Conservation (phyloP, 2,113 vertebrate species). For the Gnathonemus echidnorhynchus region DNA sequence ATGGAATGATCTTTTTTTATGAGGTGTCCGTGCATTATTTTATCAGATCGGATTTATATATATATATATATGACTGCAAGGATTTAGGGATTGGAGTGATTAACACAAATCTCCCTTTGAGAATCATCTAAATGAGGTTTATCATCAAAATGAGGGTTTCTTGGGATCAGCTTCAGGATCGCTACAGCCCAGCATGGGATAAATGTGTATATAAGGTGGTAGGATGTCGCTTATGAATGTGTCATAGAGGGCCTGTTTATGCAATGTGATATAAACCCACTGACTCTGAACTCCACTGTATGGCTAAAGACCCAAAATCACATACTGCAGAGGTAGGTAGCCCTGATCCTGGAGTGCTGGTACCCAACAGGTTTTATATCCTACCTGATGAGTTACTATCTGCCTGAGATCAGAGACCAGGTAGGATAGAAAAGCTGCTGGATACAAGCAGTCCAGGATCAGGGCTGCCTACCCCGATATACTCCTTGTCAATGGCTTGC, state of each 20-base stretch:
- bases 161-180: background rate
- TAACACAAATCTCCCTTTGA: background rate
- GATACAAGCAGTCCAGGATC: background rate
- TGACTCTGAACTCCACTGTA: no score
- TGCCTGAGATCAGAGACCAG: background rate
- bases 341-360: background rate
- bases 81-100: background rate
- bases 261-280: background rate
- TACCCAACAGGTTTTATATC: background rate
- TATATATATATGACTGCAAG: background rate
- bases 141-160: background rate
- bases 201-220: background rate
- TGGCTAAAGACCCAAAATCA: background rate
- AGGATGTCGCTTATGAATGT: background rate
- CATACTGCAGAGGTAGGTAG: background rate
- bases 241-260: background rate
- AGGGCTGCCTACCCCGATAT: background rate
- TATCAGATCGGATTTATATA: background rate
- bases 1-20: background rate
- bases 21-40: background rate
- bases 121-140: background rate
- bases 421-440: background rate
- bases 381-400: background rate
- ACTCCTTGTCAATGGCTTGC: background rate
- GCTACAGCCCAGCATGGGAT: background rate